Evolutionary conservation across 2,797 vertebrate species (phyloP), one percentile per base, ranked within the genome.

Genomic region (Dendrocincla fuliginosa): DNA sequence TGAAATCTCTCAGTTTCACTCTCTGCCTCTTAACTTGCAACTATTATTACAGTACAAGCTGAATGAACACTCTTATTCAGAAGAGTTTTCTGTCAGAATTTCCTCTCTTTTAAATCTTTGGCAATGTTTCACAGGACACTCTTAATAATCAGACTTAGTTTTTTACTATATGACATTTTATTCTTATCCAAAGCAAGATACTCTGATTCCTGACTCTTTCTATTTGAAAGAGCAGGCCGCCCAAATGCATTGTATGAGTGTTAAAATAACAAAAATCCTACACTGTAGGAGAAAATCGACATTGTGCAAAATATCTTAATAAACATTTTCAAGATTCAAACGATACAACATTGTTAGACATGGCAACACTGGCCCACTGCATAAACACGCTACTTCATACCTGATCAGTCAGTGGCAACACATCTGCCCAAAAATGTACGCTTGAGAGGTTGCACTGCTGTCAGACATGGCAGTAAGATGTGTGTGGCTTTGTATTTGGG

Each of bases 21-120:
- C 56, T n/a, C 49, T 74, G 19, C 49, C 35, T 61, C 78, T 90
- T 59, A 78, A 89, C 52, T 85, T 67, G 23, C 57, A 85, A 85
- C 67, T 84, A 68, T 27, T 63, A 71, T 81, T 95, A 92, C 67
- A 94, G 77, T 74, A 91, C 83, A 93, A 94, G 63, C 28, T 86
- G 76, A 92, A 84, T 55, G 87, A 87, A 92, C 17, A 24, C 35
- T 83, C 60, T 67, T 84, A 65, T 42, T 83, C 17, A 76, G 50
- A 90, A 87, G 60, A 84, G 46, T 39, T 42, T 77, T 92, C 57
- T 74, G 35, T 83, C 79, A 82, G 61, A 77, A 91, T 71, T 88
- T 94, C 33, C 53, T 63, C 18, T 76, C 64, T 89, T 77, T 71
- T 77, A 92, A 53, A 74, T 94, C 96, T 97, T 96, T 97, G 96